Percentiles rank a stretch among this genome's conserved stretches.
These are phyloP conservation scores for Gila orcuttii DNA, from an alignment of 2,113 vertebrate genomes.

Conservation along the genomic window DNA sequence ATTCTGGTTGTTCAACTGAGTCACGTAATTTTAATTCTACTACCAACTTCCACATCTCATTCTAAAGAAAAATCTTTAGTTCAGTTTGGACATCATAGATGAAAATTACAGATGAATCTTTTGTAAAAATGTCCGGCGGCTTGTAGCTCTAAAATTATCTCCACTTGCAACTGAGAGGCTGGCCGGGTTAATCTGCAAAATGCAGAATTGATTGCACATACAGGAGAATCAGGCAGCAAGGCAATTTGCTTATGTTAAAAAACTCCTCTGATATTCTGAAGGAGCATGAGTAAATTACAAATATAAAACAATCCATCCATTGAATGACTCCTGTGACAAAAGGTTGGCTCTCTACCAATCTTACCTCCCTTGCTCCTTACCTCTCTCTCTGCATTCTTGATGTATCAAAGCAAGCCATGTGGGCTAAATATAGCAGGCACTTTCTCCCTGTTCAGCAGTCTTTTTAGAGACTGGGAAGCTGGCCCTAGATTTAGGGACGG, in stretches of 20 bases:
- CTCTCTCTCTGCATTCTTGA: conserved; percentile 22
- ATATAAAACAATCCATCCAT: conserved; percentile 29
- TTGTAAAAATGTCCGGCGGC: not conserved
- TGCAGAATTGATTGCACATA: conserved; percentile 17
- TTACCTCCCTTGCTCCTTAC: not conserved
- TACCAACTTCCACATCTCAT: no score
- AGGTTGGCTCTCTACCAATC: not conserved
- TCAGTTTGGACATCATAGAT: not conserved
- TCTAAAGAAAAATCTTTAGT: not conserved
- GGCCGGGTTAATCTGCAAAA: not conserved
- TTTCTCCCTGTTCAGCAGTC: conserved; percentile 55
- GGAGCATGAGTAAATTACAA: not conserved
- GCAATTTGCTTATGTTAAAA: not conserved
- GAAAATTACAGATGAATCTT: not conserved
- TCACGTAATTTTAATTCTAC: no score
- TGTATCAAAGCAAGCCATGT: conserved; percentile 35
- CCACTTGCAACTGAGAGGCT: not conserved
- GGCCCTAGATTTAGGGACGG: conserved; percentile 45
- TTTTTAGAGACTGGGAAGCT: conserved; percentile 39
- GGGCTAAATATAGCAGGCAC: conserved; percentile 50
- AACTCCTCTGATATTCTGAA: conserved; percentile 1
- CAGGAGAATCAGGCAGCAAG: not conserved
- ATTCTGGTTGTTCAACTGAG: no score
- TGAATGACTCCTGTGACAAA: conserved; percentile 12
- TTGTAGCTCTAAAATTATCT: not conserved